phyloP scores from a whole-genome alignment of 1,140 invertebrate species.

The Orussus abietinus region DNA sequence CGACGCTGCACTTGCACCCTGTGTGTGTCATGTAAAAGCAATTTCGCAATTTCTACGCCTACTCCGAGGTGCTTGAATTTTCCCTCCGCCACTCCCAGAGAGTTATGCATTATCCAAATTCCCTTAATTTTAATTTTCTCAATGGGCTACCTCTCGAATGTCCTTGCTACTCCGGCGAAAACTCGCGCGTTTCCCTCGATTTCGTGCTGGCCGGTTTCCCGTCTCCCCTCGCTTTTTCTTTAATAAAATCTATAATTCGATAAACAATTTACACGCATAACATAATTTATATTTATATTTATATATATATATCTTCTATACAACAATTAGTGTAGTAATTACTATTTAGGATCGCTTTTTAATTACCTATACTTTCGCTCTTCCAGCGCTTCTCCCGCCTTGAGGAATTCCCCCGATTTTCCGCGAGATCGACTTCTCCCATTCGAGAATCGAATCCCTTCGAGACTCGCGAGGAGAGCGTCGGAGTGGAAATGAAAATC shows the following conservation, averaged over 20 bases:
- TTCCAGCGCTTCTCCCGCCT: background rate
- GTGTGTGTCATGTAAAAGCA: too few species aligned
- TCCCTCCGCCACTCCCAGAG: too few species aligned
- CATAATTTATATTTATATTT: constrained; percentile 40
- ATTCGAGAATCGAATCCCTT: too few species aligned
- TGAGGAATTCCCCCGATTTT: too few species aligned
- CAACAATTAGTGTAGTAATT: constrained; percentile 32
- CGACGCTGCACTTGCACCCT: constrained; percentile 35
- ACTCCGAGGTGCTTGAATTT: too few species aligned
- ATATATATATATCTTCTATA: constrained; percentile 33
- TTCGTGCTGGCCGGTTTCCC: too few species aligned
- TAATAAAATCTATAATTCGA: constrained; percentile 47
- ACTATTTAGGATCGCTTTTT: constrained; percentile 21
- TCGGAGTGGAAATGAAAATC: too few species aligned
- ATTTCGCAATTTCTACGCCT: too few species aligned
- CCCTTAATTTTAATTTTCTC: constrained; percentile 3
- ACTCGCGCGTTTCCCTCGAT: too few species aligned
- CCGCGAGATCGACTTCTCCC: too few species aligned
- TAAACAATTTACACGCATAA: constrained; percentile 48
- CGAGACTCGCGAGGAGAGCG: too few species aligned
- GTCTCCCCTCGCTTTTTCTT: constrained; percentile 11
- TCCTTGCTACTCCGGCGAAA: background rate
- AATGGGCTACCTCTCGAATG: background rate
- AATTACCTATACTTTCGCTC: constrained; percentile 10
- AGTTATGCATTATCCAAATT: too few species aligned